These are phyloP conservation scores for Trichogramma pretiosum DNA, from an alignment of 1,140 invertebrate species.

Conservation along the genomic window DNA sequence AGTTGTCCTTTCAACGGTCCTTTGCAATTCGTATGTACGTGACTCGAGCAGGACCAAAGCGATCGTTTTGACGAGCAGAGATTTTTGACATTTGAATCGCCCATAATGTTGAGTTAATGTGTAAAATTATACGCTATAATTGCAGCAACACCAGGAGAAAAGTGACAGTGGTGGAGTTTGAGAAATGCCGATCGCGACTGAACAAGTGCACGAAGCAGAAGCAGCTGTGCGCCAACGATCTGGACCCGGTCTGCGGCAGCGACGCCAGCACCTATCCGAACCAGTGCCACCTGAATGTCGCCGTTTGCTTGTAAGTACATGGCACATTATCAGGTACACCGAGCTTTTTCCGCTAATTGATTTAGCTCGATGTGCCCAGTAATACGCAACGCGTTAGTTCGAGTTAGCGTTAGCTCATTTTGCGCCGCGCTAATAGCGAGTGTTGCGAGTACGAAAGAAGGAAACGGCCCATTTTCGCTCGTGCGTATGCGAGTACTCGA, in stretches of 20 bases:
- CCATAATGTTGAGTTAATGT: neutral
- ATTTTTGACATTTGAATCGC: constrained; percentile 1
- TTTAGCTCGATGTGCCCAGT: no score
- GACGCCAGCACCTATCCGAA: constrained; percentile 75
- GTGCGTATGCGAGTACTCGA: no score
- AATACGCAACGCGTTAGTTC: no score
- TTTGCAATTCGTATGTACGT: no score
- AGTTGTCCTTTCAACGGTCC: no score
- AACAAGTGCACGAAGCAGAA: constrained; percentile 65
- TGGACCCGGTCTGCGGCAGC: constrained; percentile 73
- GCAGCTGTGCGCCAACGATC: constrained; percentile 48
- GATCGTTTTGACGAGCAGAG: no score
- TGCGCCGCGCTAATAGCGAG: no score
- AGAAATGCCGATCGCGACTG: constrained; percentile 63
- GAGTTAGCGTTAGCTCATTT: no score
- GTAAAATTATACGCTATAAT: neutral
- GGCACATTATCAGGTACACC: neutral
- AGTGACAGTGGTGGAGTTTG: constrained; percentile 61
- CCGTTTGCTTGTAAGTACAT: constrained; percentile 67
- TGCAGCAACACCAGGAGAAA: constrained; percentile 36
- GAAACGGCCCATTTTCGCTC: neutral
- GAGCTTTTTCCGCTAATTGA: neutral
- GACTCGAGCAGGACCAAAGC: no score
- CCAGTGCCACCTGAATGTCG: constrained; percentile 70
- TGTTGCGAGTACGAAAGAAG: neutral